Conservation (phyloP, 2,113 vertebrate species). For the Elachura formosa region DNA sequence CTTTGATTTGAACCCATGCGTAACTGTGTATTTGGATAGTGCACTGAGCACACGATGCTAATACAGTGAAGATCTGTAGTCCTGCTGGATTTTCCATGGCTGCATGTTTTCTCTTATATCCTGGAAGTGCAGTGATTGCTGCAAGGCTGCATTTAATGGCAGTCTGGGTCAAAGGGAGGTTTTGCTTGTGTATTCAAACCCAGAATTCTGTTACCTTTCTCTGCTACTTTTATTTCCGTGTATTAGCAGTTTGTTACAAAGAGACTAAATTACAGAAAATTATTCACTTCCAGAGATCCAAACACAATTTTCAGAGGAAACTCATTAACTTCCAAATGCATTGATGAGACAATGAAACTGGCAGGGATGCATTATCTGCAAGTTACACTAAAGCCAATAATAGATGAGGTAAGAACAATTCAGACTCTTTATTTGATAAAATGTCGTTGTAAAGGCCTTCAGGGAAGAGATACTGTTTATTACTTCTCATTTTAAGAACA, state of each 20-base stretch:
- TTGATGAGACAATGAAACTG: constrained; percentile 98
- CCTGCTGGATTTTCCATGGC: not conserved
- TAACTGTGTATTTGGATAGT: not conserved
- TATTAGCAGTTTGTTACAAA: not conserved
- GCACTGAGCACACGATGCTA: not conserved
- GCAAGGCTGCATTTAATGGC: not conserved
- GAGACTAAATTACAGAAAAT: not conserved
- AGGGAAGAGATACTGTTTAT: not conserved
- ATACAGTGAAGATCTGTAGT: not conserved
- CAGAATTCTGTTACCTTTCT: not conserved
- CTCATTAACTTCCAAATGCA: constrained; percentile 96
- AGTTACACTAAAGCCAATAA: constrained; percentile 91
- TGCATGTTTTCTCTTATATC: not conserved
- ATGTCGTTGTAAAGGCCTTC: not conserved
- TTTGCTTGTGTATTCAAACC: not conserved
- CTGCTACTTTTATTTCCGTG: not conserved
- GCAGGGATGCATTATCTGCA: constrained; percentile 98
- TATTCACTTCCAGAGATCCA: constrained; percentile 83
- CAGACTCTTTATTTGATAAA: not conserved
- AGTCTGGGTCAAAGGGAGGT: not conserved
- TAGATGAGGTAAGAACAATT: constrained; percentile 85
- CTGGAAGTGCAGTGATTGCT: not conserved
- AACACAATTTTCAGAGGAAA: constrained; percentile 99
- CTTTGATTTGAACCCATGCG: not conserved
- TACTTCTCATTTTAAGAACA: not conserved